Evolutionary conservation across 2,113 vertebrate genomes (phyloP).

Genomic region (Glareola pratincola): DNA sequence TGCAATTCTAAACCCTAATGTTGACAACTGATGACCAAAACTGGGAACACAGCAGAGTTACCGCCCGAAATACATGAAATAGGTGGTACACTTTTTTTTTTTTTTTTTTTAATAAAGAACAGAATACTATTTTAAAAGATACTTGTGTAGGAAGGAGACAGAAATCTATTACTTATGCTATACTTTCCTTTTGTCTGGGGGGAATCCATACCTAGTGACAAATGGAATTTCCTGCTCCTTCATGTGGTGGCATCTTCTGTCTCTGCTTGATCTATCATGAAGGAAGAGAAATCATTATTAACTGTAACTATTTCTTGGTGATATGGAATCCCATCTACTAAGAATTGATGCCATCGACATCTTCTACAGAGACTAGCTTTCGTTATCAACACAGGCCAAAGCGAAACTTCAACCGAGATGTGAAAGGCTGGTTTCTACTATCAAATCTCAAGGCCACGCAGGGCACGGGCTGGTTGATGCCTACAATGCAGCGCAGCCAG

Average conservation of each 20-base stretch:
- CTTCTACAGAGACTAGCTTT: not conserved
- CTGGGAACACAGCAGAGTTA: not conserved
- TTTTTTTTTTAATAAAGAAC: not conserved
- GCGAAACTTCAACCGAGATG: not conserved
- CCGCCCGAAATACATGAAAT: rapidly evolving
- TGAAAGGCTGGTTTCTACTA: not conserved
- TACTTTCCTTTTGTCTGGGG: not conserved
- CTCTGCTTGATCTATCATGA: not conserved
- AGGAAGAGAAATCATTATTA: not conserved
- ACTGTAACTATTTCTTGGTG: not conserved
- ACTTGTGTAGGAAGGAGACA: not conserved
- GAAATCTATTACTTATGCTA: not conserved
- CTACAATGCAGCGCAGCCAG: conserved; percentile 37
- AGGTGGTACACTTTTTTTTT: no score
- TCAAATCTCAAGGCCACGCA: not conserved
- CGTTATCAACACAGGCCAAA: not conserved
- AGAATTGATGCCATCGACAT: not conserved
- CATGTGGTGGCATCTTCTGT: not conserved
- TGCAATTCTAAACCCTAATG: not conserved
- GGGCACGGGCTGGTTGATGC: not conserved
- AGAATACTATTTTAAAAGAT: not conserved
- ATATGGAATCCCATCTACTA: not conserved
- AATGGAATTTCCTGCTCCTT: not conserved
- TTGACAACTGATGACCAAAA: not conserved
- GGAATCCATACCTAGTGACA: not conserved